Base-by-base conservation (phyloP, 2,113 vertebrate species). In the Semicossyphus pulcher region DNA sequence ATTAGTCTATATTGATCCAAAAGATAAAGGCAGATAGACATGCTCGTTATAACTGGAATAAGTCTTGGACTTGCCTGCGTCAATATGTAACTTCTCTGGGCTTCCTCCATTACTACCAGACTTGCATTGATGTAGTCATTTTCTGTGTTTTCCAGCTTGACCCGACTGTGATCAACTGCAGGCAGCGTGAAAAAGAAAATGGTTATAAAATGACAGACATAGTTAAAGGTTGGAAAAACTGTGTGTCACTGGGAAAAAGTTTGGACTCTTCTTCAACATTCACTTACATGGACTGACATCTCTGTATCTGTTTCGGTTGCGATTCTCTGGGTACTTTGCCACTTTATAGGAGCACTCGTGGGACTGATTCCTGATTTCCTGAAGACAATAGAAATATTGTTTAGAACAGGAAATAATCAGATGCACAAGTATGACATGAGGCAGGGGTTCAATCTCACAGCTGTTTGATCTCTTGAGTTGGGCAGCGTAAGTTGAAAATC, bases 101-200 rank as follows among this genome's bases (percentile, higher is more conserved):
- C 97, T 94, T 99, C 97, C 81, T 97, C 96, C 93, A 95, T 94
- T 65, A 95, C 91, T 21, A 97, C 95, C 73, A 98, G 91, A 84
- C 97, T 98, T 75, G 97, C 97, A 67, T 99, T 99, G 89, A 99
- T 99, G 88, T 99, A 99, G 91, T 99, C 97, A 82, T 99, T 99
- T 14, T 99, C 97, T 0, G 94, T 86, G 77, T 92, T 97, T 70
- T 96, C 94, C 64, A 99, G 92, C 86, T 96, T 99, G 78, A 99
- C 97, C 61, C 96, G 95, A 85, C 97, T 99, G 88, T 99, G 97
- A 86, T 99, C 97, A 92, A 97, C 98, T 99, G 71, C 42, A 68
- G 53, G 41, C 16, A 28, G 15, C 10, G 2, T 7, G 12, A 41
- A 8, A 56, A 31, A 31, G 5, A 41, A n/a, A 47, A 4, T 0